Conservation (phyloP, 1,140 invertebrate genomes). For the Ceratina australensis region DNA sequence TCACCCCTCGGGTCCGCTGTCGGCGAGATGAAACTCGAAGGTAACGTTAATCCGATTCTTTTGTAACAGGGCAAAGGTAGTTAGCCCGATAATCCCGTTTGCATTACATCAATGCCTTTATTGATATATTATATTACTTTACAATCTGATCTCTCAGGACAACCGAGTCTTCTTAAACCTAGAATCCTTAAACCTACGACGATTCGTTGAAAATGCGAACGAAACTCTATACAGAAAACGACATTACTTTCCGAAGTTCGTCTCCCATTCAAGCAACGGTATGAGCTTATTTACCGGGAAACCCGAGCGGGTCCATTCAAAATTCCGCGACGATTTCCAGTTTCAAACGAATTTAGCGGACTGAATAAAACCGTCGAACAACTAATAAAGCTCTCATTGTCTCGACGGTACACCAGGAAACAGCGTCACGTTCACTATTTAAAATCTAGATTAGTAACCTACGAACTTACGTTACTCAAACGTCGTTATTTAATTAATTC, state of each 20-base stretch:
- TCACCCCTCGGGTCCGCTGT: background rate
- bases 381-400: background rate
- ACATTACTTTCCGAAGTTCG: slow-evolving; percentile 28
- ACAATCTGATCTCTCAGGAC: slow-evolving; percentile 37
- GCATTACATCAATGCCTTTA: slow-evolving; percentile 45
- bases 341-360: background rate
- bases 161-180: slow-evolving; percentile 16
- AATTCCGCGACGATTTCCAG: background rate
- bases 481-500: background rate
- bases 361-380: background rate
- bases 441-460: slow-evolving; percentile 15
- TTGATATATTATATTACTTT: slow-evolving; percentile 49
- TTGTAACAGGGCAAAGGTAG: background rate
- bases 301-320: background rate
- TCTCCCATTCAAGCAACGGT: background rate
- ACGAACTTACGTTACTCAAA: background rate
- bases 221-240: background rate
- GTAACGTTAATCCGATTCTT: too few relatives aligned
- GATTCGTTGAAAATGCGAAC: slow-evolving; percentile 22
- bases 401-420: too few relatives aligned
- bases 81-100: background rate
- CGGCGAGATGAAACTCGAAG: background rate
- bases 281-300: slow-evolving; percentile 23
- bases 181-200: slow-evolving; percentile 12
- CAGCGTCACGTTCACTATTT: background rate